Conservation (phyloP, 2,888 invertebrate species). For the Tenthredo distinguenda region DNA sequence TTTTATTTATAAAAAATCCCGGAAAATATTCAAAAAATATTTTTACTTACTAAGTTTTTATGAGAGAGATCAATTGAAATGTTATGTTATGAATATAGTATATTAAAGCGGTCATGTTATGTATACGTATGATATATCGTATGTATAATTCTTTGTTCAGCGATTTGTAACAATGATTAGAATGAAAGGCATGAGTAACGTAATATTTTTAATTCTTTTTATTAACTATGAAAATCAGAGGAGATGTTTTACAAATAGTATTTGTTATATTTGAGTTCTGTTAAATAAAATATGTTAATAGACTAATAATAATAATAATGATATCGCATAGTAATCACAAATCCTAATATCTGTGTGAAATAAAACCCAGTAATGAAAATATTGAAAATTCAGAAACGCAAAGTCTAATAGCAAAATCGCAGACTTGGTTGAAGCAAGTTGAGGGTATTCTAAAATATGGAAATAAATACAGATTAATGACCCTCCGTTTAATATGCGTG, state of each 20-base stretch:
- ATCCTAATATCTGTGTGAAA: slow-evolving; percentile 6
- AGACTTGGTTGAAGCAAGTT: not conserved
- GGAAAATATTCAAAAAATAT: not conserved
- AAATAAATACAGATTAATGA: not conserved
- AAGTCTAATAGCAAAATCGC: slow-evolving; percentile 41
- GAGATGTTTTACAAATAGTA: slow-evolving; percentile 25
- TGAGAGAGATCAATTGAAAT: not conserved
- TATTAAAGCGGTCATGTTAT: not conserved
- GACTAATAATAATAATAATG: slow-evolving; percentile 6
- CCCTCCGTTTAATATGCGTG: not conserved
- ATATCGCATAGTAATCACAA: not conserved
- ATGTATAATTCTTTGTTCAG: not conserved
- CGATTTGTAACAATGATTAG: not conserved
- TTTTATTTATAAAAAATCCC: not conserved
- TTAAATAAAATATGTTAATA: slow-evolving; percentile 37
- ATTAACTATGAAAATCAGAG: slow-evolving; percentile 22
- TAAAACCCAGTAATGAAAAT: not conserved
- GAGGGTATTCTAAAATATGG: not conserved
- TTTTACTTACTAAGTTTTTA: not conserved
- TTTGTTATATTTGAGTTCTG: slow-evolving; percentile 2
- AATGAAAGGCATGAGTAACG: not conserved
- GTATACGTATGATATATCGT: not conserved
- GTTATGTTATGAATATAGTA: not conserved
- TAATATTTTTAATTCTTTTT: not conserved
- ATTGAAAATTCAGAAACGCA: not conserved